These are phyloP conservation scores for Crenuchus spilurus DNA, from an alignment of 2,797 vertebrate genomes.

Conservation along the genomic window DNA sequence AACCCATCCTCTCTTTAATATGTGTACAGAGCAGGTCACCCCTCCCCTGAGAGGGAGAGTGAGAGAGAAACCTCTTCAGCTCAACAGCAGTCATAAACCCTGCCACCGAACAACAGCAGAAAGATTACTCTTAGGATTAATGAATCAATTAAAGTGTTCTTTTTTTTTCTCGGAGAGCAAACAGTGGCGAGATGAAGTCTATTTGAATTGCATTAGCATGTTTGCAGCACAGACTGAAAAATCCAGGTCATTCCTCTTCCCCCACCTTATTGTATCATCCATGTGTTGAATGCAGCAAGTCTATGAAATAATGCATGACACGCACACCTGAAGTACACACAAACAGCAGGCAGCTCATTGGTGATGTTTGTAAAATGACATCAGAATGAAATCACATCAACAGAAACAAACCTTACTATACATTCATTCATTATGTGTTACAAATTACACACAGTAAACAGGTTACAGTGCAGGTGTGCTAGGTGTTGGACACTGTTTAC, in stretches of 20 bases:
- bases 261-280: no score
- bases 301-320: no score
- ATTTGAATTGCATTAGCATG: constrained; percentile 45
- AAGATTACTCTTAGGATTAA: constrained; percentile 34
- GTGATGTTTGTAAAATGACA: no score
- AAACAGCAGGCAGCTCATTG: no score
- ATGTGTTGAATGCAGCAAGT: no score
- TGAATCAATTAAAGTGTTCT: constrained; percentile 37
- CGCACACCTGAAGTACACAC: no score
- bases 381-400: no score
- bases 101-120: constrained; percentile 23
- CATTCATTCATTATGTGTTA: no score
- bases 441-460: no score
- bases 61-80: constrained; percentile 15
- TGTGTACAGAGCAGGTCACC: neutral
- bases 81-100: constrained; percentile 28
- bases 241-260: constrained; percentile 19
- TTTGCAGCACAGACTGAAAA: constrained; percentile 38
- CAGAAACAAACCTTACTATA: no score
- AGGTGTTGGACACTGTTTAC: no score
- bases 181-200: constrained; percentile 32
- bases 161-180: constrained; percentile 30
- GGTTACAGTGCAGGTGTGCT: no score
- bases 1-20: neutral
- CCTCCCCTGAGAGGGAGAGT: neutral